Evolutionary conservation across 1,140 invertebrate species (phyloP).

Genomic region (Dendroctonus valens): DNA sequence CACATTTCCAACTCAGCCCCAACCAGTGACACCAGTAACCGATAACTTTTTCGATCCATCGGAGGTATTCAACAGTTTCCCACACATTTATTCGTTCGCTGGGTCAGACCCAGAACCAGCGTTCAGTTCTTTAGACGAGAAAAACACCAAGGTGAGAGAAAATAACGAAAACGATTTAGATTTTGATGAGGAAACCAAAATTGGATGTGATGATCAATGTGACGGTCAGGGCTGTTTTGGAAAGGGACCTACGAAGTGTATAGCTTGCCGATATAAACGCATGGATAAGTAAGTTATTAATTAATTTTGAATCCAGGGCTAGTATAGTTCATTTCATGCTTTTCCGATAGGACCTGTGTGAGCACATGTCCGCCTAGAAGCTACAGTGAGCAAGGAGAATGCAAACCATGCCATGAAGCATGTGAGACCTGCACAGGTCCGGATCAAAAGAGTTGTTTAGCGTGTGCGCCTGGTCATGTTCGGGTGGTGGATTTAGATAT

Average conservation of each 20-base stretch:
- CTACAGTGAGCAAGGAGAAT: conserved; percentile 73
- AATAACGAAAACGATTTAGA: conserved; percentile 49
- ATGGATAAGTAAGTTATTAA: conserved; percentile 68
- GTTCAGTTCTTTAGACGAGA: conserved; percentile 67
- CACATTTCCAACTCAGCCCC: conserved; percentile 50
- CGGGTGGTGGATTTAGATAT: conserved; percentile 76
- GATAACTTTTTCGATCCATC: conserved; percentile 63
- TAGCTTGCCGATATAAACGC: conserved; percentile 74
- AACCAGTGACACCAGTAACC: conserved; percentile 50
- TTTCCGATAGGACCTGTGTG: conserved; percentile 65
- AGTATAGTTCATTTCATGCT: neutral
- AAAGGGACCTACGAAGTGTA: conserved; percentile 75
- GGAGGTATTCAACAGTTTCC: conserved; percentile 63
- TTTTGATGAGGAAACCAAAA: conserved; percentile 63
- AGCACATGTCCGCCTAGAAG: conserved; percentile 76
- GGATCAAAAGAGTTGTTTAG: conserved; percentile 78
- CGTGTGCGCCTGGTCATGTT: conserved; percentile 75
- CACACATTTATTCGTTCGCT: conserved; percentile 65
- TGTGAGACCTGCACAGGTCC: conserved; percentile 80
- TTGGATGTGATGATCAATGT: conserved; percentile 80
- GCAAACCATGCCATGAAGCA: conserved; percentile 79
- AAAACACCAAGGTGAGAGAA: conserved; percentile 46
- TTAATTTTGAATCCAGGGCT: conserved; percentile 6
- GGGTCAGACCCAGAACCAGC: conserved; percentile 68
- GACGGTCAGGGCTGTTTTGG: conserved; percentile 80